Base-by-base conservation (phyloP, 2,113 vertebrate species). In the Corythoichthys haematopterus region DNA sequence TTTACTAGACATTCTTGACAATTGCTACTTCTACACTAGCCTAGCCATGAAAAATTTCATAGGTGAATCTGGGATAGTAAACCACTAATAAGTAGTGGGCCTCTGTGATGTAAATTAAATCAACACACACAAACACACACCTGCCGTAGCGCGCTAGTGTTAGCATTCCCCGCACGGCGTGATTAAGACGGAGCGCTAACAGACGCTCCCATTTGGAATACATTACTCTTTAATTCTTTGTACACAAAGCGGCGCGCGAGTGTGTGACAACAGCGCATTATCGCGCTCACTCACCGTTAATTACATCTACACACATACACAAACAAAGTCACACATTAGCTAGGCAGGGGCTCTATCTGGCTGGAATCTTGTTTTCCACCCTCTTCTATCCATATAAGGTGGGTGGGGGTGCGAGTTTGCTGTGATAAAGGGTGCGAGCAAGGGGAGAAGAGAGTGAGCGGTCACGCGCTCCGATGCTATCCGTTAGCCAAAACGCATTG, bases 281-380 rank as follows among this genome's bases (percentile, higher is more conserved):
- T 96, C 95, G 94, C 94, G 94, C 91, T 52, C 93, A 95, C 95
- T 96, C 96, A 95, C 94, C 95, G 98, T 97, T 97, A 98, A 98
- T 98, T 98, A 98, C 94, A 93, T 94, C 92, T 94, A 94, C 90
- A 92, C 95, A 94, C 92, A 93, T 93, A n/a, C 94, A 92, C 92
- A 93, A 91, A 94, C 94, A 95, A 16, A 20, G 15, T n/a, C 47
- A 0, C 13, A 15, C 47, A n/a, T 40, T 40, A 40, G 38, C 38
- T 40, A 40, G 38, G 38, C 38, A n/a, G 16, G 16, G 2, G 7
- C 50, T 20, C 50, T 9, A 52, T 52, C 50, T 52, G 50, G 2
- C 50, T 6, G 6, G 5, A n/a, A 20, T 88, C 92, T 90, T 92
- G 92, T 93, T 93, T 89, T 85, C 88, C 85, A 70, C 93, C 91